Percentiles rank a stretch among this genome's conserved stretches.
phyloP scores from a whole-genome alignment of 2,797 vertebrate species.

The Furcifer pardalis region DNA sequence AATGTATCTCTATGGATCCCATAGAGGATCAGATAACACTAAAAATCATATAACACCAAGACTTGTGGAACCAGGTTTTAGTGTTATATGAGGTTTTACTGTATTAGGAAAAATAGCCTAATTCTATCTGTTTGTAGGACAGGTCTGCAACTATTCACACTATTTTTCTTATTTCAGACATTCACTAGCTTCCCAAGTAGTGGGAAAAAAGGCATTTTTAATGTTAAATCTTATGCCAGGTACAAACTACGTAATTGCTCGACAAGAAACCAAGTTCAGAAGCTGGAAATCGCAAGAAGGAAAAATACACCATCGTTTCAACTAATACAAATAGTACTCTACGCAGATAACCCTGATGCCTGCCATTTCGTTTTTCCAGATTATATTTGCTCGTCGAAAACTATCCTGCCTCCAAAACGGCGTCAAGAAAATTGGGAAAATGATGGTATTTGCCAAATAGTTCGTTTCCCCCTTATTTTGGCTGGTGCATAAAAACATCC shows the following conservation, averaged over 20 bases:
- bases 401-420: background rate
- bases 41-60: no score
- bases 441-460: background rate
- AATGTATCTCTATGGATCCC: no score
- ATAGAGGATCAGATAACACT: no score
- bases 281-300: background rate
- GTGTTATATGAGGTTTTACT: no score
- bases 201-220: background rate
- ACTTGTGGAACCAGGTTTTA: no score
- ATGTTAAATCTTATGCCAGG: background rate
- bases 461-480: background rate
- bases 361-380: background rate
- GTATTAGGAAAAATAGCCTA: background rate
- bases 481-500: background rate
- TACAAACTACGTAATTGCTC: background rate
- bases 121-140: background rate
- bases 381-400: background rate
- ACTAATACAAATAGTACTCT: background rate
- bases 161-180: background rate
- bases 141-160: background rate
- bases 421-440: background rate
- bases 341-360: background rate
- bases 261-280: background rate
- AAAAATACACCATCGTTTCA: background rate
- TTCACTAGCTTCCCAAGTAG: background rate